A percentile compares a stretch with the other conserved stretches of the same genome.
These are phyloP conservation scores for Psittacus erithacus DNA, from an alignment of 2,113 vertebrate genomes.

Conservation along the genomic window DNA sequence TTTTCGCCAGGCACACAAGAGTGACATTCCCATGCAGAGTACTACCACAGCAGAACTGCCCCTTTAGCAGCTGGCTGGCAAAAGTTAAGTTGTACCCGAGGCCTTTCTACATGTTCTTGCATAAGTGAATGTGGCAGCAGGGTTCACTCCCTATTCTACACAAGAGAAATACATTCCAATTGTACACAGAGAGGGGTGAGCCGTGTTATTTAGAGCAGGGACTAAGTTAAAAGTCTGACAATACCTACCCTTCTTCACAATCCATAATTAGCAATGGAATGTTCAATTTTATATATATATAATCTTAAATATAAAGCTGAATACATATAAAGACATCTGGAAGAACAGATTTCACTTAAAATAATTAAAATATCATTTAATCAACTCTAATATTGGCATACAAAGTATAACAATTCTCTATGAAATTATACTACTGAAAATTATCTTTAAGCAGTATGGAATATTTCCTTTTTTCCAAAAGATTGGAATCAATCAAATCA, in stretches of 20 bases:
- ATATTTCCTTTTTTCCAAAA: not conserved
- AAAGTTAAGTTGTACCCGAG: rapidly evolving
- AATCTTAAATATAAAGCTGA: not conserved
- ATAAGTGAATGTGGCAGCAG: not conserved
- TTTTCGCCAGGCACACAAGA: not conserved
- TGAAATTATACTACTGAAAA: not conserved
- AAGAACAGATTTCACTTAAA: not conserved
- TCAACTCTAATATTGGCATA: not conserved
- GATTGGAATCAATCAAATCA: not conserved
- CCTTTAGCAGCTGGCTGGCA: not conserved
- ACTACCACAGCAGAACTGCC: not conserved
- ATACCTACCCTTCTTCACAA: not conserved
- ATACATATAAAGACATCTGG: not conserved
- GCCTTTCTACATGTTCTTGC: not conserved
- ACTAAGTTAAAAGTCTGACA: not conserved
- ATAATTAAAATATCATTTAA: not conserved
- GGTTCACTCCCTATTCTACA: not conserved
- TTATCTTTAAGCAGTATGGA: not conserved
- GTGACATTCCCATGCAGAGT: rapidly evolving
- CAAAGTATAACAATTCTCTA: not conserved
- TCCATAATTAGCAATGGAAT: not conserved
- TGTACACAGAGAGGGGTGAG: not conserved
- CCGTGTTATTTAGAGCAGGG: not conserved
- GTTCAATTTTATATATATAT: not conserved
- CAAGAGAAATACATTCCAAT: not conserved